phyloP scores from a whole-genome alignment of 2,888 invertebrate species.

The Volucella inanis region DNA sequence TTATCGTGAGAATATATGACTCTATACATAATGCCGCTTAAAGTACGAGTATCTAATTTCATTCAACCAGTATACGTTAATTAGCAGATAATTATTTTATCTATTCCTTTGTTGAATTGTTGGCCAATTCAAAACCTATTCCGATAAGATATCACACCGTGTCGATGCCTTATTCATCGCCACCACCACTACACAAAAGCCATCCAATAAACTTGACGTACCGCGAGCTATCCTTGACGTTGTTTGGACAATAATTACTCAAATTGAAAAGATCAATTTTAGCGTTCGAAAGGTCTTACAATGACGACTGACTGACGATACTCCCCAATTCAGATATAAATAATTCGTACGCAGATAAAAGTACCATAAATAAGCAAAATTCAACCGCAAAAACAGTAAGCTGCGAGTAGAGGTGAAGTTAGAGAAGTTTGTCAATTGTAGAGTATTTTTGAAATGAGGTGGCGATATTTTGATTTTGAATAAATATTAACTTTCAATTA shows the following conservation, averaged over 20 bases:
- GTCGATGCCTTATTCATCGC: not conserved
- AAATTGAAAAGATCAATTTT: constrained; percentile 53
- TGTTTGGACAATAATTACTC: constrained; percentile 52
- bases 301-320: not conserved
- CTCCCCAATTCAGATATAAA: constrained; percentile 2
- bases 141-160: constrained; percentile 30
- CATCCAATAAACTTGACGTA: constrained; percentile 15
- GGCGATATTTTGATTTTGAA: not conserved
- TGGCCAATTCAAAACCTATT: constrained; percentile 9
- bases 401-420: no score
- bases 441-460: constrained; percentile 9
- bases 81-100: constrained; percentile 69
- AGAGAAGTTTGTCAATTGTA: not conserved
- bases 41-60: constrained; percentile 45
- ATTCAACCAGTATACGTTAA: constrained; percentile 41
- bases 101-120: constrained; percentile 29
- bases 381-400: constrained; percentile 1
- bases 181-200: not conserved
- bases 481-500: constrained; percentile 36
- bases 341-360: not conserved
- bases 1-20: constrained; percentile 48
- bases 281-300: not conserved
- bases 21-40: constrained; percentile 35
- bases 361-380: constrained; percentile 33
- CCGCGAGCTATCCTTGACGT: constrained; percentile 16